phyloP scores from a whole-genome alignment of 2,888 invertebrate genomes.

The Latrodectus hesperus region DNA sequence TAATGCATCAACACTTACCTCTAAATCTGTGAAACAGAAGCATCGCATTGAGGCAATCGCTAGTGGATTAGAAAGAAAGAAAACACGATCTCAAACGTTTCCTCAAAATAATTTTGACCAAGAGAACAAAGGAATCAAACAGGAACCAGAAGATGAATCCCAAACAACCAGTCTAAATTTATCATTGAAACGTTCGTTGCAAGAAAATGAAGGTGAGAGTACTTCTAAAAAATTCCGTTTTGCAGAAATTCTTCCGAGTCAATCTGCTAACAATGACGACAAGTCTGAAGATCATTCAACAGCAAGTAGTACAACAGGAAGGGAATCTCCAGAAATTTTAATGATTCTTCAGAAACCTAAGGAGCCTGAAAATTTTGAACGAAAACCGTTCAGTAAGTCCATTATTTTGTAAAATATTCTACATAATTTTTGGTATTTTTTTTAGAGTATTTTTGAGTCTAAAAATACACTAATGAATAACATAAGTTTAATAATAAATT shows the following conservation, averaged over 20 bases:
- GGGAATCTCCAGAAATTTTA: not conserved
- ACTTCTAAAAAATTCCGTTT: not conserved
- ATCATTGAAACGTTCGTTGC: not conserved
- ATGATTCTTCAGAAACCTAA: too few species aligned
- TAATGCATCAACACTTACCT: not conserved
- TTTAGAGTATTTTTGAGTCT: too few species aligned
- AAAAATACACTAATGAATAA: too few species aligned
- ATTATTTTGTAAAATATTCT: too few species aligned
- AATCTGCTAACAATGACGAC: not conserved
- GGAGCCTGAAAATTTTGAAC: too few species aligned
- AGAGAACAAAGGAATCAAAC: not conserved
- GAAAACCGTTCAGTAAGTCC: too few species aligned
- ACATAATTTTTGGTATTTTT: too few species aligned
- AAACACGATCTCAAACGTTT: not conserved
- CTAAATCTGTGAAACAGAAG: not conserved
- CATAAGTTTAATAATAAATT: too few species aligned
- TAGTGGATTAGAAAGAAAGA: not conserved
- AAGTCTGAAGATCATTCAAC: not conserved
- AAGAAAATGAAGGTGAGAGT: not conserved
- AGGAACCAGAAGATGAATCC: not conserved
- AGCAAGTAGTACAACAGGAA: not conserved
- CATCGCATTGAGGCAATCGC: not conserved
- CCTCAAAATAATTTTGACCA: not conserved
- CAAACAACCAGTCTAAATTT: not conserved
- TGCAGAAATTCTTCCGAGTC: not conserved